Base-by-base conservation (phyloP, 2,888 invertebrate species). In the Artemia sinica region DNA sequence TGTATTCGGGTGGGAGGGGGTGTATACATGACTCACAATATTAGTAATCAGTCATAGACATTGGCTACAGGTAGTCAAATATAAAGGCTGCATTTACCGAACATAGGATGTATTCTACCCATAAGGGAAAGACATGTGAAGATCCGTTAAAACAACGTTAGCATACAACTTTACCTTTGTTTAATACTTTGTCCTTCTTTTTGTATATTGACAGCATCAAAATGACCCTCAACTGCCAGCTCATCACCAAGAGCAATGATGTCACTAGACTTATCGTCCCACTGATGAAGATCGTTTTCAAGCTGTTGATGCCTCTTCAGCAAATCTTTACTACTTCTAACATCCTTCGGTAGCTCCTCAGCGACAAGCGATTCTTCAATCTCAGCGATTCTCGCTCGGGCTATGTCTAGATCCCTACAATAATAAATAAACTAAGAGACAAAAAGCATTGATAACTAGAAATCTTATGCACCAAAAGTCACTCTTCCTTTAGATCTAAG, bases 171-270 rank as follows among this genome's bases (percentile, higher is more conserved):
- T 41, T 41, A 41, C 41, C 41, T 41, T 41, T 41, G 41, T 76
- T 87, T 85, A 74, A 91, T 84, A 49, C 84, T 84, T 71, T 86
- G 83, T 69, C 90, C 89, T 73, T 88, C 86, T 71, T 85, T 82
- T 74, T 87, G 82, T 72, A 97, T 94, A 73, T 88, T 87, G 1
- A 84, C 86, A 2, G 91, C 88, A 80, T 96, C 95, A 79, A 95
- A 97, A 79, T 97, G 96, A 0, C 92, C 95, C 71, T 89, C 90
- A 50, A 91, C 87, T 0, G 88, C 90, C 86, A 97, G 87, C 78
- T 92, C 89, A 72, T 89, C 85, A 10, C 94, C 93, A 67, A 87
- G 84, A 0, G 84, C 83, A 0, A 87, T 85, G 13, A 95, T 81
- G 70, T 87, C 85, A 50, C 84, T 82, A 1, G 94, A 87, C 73